Evolutionary conservation across 2,888 invertebrate genomes (phyloP).

Genomic region (Amiota communis): DNA sequence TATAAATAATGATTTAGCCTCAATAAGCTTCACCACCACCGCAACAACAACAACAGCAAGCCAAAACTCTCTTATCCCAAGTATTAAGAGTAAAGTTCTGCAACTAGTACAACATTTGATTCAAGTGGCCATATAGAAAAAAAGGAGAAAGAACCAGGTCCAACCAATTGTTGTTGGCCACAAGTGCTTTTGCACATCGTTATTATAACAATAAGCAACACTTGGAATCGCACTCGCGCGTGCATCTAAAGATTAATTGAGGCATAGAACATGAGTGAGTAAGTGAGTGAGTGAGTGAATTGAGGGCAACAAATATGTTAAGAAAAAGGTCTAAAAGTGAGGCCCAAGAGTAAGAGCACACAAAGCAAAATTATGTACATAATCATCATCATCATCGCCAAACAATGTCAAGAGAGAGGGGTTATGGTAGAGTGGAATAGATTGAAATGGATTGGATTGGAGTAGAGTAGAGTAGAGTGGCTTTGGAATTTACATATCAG

Average conservation of each 20-base stretch:
- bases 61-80: background rate
- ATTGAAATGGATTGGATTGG: slow-evolving; percentile 20
- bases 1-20: too few relatives aligned
- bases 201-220: slow-evolving; percentile 70
- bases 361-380: slow-evolving; percentile 34
- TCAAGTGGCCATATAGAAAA: background rate
- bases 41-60: slow-evolving; percentile 11
- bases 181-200: slow-evolving; percentile 72
- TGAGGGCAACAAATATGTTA: background rate
- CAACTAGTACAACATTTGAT: background rate
- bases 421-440: background rate
- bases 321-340: background rate
- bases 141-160: background rate
- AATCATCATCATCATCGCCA: background rate
- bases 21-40: background rate
- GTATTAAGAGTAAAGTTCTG: background rate
- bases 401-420: background rate
- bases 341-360: slow-evolving; percentile 44
- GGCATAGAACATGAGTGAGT: background rate
- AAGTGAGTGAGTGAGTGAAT: too few relatives aligned
- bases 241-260: slow-evolving; percentile 63
- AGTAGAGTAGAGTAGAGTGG: slow-evolving; percentile 60
- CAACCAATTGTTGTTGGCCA: slow-evolving; percentile 32
- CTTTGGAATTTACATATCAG: slow-evolving; percentile 67
- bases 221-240: slow-evolving; percentile 40